Evolutionary conservation across 2,888 invertebrate genomes (phyloP).

Genomic region (Amblyjoppa fuscipennis): DNA sequence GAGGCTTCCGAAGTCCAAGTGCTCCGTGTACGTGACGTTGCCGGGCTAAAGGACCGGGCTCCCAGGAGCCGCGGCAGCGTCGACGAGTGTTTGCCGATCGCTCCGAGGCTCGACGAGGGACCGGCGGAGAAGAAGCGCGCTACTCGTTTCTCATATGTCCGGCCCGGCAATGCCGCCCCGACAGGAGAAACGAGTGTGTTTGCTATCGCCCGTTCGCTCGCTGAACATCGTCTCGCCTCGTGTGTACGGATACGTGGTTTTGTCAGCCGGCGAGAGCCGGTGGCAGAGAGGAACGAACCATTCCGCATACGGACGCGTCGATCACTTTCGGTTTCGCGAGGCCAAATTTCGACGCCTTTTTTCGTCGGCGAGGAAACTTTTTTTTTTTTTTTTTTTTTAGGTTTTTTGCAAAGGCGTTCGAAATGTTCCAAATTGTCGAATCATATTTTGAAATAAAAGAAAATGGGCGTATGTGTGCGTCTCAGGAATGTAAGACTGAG

Average conservation of each 20-base stretch:
- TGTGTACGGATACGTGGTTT: constrained; percentile 48
- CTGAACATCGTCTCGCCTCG: constrained; percentile 30
- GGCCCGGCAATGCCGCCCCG: constrained; percentile 67
- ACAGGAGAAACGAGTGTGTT: constrained; percentile 63
- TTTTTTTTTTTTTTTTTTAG: too few species aligned
- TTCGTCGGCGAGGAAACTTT: too few species aligned
- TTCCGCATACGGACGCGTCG: background rate
- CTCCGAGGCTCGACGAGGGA: constrained; percentile 62
- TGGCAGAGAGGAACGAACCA: constrained; percentile 12
- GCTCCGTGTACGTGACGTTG: constrained; percentile 14
- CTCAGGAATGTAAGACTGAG: too few species aligned
- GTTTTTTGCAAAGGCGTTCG: too few species aligned
- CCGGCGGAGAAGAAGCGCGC: constrained; percentile 6
- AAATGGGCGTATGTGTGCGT: too few species aligned
- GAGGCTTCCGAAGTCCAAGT: too few species aligned
- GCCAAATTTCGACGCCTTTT: too few species aligned
- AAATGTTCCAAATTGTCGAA: too few species aligned
- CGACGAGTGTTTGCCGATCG: constrained; percentile 75
- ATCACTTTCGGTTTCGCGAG: background rate
- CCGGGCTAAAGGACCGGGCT: background rate
- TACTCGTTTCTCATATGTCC: constrained; percentile 67
- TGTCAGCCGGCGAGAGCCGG: constrained; percentile 48
- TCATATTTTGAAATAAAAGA: too few species aligned
- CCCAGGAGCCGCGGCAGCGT: constrained; percentile 29
- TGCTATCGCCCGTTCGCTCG: constrained; percentile 68